Percentiles rank a stretch among this genome's conserved stretches.
Conservation (phyloP, 1,140 invertebrate species). For the Drosophila truncata region DNA sequence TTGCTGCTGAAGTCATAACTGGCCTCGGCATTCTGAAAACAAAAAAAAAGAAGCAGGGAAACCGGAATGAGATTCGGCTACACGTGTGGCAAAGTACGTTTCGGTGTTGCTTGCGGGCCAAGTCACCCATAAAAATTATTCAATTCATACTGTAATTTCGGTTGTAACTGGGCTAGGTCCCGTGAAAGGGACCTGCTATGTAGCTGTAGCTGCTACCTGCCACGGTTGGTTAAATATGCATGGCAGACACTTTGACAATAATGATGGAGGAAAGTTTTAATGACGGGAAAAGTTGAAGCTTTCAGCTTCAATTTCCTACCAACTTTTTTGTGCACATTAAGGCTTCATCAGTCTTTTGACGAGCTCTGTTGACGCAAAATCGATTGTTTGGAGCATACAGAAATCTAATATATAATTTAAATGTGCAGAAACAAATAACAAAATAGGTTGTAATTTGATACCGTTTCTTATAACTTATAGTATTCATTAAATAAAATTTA, state of each 20-base stretch:
- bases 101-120: slow-evolving; percentile 16
- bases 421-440: not conserved
- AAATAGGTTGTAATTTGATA: not conserved
- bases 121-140: slow-evolving; percentile 29
- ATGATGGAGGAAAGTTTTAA: slow-evolving; percentile 43
- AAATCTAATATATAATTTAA: slow-evolving; percentile 2
- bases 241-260: slow-evolving; percentile 27
- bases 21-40: slow-evolving; percentile 96
- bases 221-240: slow-evolving; percentile 28
- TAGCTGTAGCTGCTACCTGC: not conserved
- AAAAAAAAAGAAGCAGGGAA: not conserved
- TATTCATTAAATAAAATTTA: not conserved
- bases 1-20: slow-evolving; percentile 99
- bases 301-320: slow-evolving; percentile 35
- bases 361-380: slow-evolving; percentile 5
- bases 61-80: slow-evolving; percentile 13
- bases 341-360: slow-evolving; percentile 25
- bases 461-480: not conserved
- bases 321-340: slow-evolving; percentile 34
- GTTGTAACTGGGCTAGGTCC: slow-evolving; percentile 3
- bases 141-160: slow-evolving; percentile 21
- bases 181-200: not conserved
- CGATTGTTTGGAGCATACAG: slow-evolving; percentile 12
- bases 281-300: slow-evolving; percentile 44
- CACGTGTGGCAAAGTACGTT: slow-evolving; percentile 30